Percentiles rank a stretch among this genome's conserved stretches.
Conservation (phyloP, 2,888 invertebrate genomes). For the Tuberolachnus salignus region DNA sequence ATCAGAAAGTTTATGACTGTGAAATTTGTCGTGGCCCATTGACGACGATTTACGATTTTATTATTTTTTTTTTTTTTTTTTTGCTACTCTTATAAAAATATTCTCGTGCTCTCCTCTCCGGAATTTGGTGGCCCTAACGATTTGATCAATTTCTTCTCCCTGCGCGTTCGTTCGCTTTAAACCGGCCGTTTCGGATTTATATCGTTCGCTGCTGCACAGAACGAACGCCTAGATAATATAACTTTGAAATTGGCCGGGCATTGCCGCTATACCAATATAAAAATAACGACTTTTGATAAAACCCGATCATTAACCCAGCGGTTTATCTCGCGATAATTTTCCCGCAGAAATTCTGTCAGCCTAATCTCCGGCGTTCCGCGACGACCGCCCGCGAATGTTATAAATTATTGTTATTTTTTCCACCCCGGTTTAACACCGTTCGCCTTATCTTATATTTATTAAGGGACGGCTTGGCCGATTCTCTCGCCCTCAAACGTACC, state of each 20-base stretch:
- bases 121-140: background rate
- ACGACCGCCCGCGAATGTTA: background rate
- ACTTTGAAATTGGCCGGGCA: no score
- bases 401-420: slow-evolving; percentile 7
- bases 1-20: slow-evolving; percentile 11
- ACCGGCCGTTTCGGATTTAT: slow-evolving; percentile 18
- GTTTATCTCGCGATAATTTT: slow-evolving; percentile 2
- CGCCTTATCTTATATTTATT: slow-evolving; percentile 18
- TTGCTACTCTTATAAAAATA: background rate
- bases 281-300: slow-evolving; percentile 10
- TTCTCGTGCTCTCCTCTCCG: slow-evolving; percentile 1
- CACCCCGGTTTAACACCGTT: background rate
- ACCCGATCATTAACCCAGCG: no score
- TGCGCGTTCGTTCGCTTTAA: background rate
- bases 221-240: no score
- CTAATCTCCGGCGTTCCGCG: background rate
- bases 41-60: background rate
- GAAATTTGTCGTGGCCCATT: slow-evolving; percentile 15
- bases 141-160: slow-evolving; percentile 5
- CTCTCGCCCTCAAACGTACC: background rate
- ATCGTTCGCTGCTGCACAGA: no score
- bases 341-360: background rate
- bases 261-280: background rate
- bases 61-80: background rate
- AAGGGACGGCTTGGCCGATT: background rate